Conservation (phyloP, 64 coral and sea anemone species). For the Dendrophyllia cribrosa region DNA sequence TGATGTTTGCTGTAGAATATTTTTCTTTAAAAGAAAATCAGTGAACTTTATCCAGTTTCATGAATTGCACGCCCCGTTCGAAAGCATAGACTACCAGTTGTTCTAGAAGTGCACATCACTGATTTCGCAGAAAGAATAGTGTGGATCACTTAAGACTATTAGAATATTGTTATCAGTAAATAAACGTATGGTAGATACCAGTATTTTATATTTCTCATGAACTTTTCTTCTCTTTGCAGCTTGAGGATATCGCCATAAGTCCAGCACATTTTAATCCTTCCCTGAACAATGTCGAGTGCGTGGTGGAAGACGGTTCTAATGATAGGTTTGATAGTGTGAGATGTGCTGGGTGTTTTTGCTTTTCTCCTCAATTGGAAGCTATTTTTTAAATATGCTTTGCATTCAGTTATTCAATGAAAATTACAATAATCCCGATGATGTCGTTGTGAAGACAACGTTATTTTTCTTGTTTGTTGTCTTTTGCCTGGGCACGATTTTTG, state of each 20-base stretch:
- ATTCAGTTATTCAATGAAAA: neutral
- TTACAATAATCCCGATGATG: no score
- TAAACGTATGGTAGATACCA: no score
- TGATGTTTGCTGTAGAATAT: no score
- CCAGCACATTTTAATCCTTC: conserved; percentile 40
- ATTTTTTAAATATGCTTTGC: neutral
- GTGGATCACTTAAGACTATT: no score
- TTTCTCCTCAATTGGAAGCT: neutral
- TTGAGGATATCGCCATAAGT: conserved; percentile 71
- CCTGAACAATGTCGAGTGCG: conserved; percentile 73
- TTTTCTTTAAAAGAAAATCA: no score
- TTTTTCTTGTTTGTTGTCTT: conserved; percentile 12
- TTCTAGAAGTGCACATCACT: no score
- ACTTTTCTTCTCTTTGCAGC: conserved; percentile 26
- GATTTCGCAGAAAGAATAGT: no score
- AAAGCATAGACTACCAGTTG: no score
- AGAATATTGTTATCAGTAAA: no score
- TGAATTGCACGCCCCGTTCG: no score
- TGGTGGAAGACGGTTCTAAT: conserved; percentile 15
- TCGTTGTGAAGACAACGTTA: neutral
- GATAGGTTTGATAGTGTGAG: neutral
- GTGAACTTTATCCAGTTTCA: no score
- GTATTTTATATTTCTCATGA: neutral
- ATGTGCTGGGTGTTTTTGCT: conserved; percentile 27
- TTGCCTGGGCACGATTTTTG: conserved; percentile 11